Conservation (phyloP, 1,140 invertebrate genomes). For the Laodelphax striatellus region DNA sequence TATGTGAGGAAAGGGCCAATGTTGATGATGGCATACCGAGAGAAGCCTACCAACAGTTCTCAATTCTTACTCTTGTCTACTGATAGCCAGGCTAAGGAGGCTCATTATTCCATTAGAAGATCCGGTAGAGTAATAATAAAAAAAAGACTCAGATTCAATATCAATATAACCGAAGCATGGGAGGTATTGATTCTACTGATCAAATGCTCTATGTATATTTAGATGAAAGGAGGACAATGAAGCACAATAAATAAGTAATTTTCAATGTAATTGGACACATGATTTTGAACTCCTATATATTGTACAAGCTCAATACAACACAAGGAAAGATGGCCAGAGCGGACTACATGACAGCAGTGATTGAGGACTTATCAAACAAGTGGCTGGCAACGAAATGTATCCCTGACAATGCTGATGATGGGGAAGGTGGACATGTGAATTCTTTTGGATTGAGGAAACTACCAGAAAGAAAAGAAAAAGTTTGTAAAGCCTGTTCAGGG, state of each 20-base stretch:
- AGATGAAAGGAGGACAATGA: slow-evolving; percentile 4
- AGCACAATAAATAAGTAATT: slow-evolving; percentile 6
- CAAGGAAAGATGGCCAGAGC: neutral
- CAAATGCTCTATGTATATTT: too few relatives aligned
- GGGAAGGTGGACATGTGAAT: neutral
- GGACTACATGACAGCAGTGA: neutral
- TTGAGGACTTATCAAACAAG: neutral
- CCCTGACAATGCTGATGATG: neutral
- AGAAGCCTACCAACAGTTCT: neutral
- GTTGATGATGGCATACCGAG: slow-evolving; percentile 8
- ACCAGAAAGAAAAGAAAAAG: slow-evolving; percentile 1
- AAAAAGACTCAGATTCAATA: too few relatives aligned
- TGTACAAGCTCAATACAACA: slow-evolving; percentile 5
- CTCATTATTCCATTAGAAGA: neutral
- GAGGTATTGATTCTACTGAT: too few relatives aligned
- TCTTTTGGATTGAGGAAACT: slow-evolving; percentile 1
- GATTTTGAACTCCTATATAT: slow-evolving; percentile 4
- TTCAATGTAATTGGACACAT: slow-evolving; percentile 9
- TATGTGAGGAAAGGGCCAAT: slow-evolving; percentile 8
- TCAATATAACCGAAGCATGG: too few relatives aligned
- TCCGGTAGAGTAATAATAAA: neutral
- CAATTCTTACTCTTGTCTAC: slow-evolving; percentile 4
- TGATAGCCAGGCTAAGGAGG: neutral
- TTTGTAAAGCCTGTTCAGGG: neutral
- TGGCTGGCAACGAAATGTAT: slow-evolving; percentile 1